These are phyloP conservation scores for Dicranocentrus wangi DNA, from an alignment of 2,888 invertebrate genomes.

Conservation along the genomic window DNA sequence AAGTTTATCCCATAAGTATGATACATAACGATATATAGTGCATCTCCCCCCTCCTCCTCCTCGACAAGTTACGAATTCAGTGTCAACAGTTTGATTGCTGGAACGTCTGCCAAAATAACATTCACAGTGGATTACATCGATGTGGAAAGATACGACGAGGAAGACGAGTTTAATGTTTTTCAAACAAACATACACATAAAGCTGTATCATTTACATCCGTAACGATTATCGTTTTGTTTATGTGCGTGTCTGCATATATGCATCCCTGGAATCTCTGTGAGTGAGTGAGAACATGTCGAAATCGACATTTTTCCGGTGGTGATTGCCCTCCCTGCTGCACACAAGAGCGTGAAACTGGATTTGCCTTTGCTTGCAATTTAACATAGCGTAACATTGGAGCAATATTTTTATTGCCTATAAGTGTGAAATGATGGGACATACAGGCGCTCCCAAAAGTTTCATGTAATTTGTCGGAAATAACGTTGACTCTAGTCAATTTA, in stretches of 20 bases:
- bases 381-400: not conserved
- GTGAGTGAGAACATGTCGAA: too few species aligned
- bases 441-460: not conserved
- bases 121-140: conserved; percentile 38
- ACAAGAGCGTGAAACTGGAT: not conserved
- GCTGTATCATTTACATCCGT: too few species aligned
- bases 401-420: not conserved
- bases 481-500: conserved; percentile 21
- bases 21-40: too few species aligned
- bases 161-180: too few species aligned
- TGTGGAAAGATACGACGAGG: conserved; percentile 5
- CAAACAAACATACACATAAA: too few species aligned
- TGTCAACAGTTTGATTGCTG: conserved; percentile 8
- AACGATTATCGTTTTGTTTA: too few species aligned
- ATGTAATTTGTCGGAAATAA: conserved; percentile 44
- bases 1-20: not conserved
- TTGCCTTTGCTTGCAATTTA: not conserved
- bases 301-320: too few species aligned
- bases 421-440: not conserved
- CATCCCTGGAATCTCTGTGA: too few species aligned
- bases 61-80: not conserved
- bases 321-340: too few species aligned
- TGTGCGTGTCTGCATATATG: too few species aligned
- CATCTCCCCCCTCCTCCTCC: too few species aligned
- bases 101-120: conserved; percentile 36